These are phyloP conservation scores for Mormyrops boulengeri DNA, from an alignment of 2,797 vertebrate genomes.

Conservation along the genomic window DNA sequence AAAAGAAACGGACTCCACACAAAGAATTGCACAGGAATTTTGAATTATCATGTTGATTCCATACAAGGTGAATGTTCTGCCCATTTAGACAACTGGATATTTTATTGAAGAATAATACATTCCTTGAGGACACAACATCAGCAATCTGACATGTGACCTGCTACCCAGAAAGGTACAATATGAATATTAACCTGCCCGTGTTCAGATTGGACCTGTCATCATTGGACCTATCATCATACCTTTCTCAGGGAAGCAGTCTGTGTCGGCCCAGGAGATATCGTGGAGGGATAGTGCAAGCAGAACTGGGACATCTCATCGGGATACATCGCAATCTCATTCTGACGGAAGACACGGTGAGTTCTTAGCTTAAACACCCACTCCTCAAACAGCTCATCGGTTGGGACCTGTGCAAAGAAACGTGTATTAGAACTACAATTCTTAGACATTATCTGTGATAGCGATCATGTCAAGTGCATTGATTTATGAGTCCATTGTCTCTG, in stretches of 20 bases:
- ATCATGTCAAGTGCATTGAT: background rate
- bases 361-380: conserved; percentile 91
- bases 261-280: conserved; percentile 54
- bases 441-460: background rate
- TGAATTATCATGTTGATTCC: background rate
- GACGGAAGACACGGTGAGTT: conserved; percentile 84
- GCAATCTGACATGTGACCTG: background rate
- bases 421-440: background rate
- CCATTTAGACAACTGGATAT: background rate
- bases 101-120: background rate
- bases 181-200: background rate
- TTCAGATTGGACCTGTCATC: background rate
- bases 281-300: conserved; percentile 57
- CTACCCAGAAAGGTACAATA: background rate
- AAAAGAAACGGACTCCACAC: background rate
- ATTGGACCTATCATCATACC: conserved; percentile 47
- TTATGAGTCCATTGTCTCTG: background rate
- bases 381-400: conserved; percentile 81
- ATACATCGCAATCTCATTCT: conserved; percentile 92
- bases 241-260: conserved; percentile 64
- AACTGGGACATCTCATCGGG: conserved; percentile 75
- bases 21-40: background rate
- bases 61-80: background rate
- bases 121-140: background rate
- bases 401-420: conserved; percentile 60